Percentiles rank a stretch among this genome's conserved stretches.
These are phyloP conservation scores for Acheta domesticus DNA, from an alignment of 2,888 invertebrate species.

Conservation along the genomic window DNA sequence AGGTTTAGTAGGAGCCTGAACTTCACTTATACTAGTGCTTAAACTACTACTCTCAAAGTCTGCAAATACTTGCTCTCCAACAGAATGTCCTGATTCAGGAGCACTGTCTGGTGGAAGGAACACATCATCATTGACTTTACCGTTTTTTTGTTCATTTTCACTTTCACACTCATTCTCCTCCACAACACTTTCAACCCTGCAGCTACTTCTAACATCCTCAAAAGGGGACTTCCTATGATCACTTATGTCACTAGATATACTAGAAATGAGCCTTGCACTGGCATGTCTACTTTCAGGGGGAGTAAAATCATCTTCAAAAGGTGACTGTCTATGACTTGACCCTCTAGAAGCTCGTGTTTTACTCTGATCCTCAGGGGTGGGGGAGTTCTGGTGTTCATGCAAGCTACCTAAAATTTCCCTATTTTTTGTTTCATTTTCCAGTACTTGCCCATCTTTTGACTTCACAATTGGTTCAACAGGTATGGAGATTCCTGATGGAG, in stretches of 20 bases:
- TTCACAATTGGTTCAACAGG: constrained; percentile 29
- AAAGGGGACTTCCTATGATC: constrained; percentile 39
- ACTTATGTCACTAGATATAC: constrained; percentile 42
- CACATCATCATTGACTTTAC: constrained; percentile 38
- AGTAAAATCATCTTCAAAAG: constrained; percentile 72
- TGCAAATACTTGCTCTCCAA: constrained; percentile 29
- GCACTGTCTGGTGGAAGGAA: constrained; percentile 36
- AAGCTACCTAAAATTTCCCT: constrained; percentile 27
- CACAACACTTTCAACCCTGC: constrained; percentile 34
- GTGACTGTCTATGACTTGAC: constrained; percentile 47
- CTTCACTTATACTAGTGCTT: constrained; percentile 28
- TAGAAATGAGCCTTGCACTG: constrained; percentile 35
- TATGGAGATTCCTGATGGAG: constrained; percentile 24
- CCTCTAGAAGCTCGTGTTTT: constrained; percentile 30
- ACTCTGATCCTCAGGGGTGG: constrained; percentile 31
- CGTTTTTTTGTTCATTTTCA: constrained; percentile 35
- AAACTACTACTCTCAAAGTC: constrained; percentile 35
- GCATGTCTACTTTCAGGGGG: constrained; percentile 39
- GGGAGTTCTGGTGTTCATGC: constrained; percentile 40
- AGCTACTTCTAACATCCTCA: constrained; percentile 34
- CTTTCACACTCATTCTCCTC: constrained; percentile 33
- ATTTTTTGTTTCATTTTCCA: constrained; percentile 25
- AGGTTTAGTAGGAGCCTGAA: constrained; percentile 23
- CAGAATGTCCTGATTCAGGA: constrained; percentile 34
- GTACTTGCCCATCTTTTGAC: constrained; percentile 22